Evolutionary conservation across 2,113 vertebrate genomes (phyloP).

Genomic region (Pardalotus punctatus): DNA sequence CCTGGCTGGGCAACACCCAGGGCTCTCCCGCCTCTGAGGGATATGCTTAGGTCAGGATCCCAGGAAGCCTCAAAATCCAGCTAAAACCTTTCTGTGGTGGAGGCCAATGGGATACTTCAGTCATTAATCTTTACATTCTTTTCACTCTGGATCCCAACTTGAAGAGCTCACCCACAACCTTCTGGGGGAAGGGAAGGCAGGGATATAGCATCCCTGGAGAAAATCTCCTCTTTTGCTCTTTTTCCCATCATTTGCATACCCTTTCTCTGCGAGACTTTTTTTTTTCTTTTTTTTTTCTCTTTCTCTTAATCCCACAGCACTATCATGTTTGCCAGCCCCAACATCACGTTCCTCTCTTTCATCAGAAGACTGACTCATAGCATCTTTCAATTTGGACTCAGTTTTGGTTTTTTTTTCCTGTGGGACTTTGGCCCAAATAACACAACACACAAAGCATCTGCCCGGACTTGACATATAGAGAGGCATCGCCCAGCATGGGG

Average conservation of each 20-base stretch:
- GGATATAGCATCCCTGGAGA: neutral
- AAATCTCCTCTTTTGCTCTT: neutral
- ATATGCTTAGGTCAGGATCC: neutral
- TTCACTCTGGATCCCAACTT: neutral
- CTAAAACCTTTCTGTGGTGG: neutral
- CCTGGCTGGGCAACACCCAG: no score
- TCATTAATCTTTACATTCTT: neutral
- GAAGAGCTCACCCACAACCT: rapidly evolving
- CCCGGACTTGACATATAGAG: neutral
- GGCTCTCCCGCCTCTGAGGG: no score
- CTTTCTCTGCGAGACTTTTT: neutral
- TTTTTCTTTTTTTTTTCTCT: neutral
- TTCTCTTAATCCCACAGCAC: neutral
- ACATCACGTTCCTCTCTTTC: constrained; percentile 11
- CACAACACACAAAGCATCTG: neutral
- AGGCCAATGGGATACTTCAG: neutral
- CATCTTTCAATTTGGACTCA: neutral
- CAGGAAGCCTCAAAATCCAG: neutral
- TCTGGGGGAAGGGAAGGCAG: neutral
- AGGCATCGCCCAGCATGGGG: neutral
- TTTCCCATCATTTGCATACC: neutral
- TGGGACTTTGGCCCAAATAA: constrained; percentile 4
- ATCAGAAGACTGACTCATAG: constrained; percentile 45
- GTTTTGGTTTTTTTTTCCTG: neutral
- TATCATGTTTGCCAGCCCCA: neutral